Evolutionary conservation across 1,140 invertebrate species (phyloP).

Genomic region (Oreohelix idahoensis): DNA sequence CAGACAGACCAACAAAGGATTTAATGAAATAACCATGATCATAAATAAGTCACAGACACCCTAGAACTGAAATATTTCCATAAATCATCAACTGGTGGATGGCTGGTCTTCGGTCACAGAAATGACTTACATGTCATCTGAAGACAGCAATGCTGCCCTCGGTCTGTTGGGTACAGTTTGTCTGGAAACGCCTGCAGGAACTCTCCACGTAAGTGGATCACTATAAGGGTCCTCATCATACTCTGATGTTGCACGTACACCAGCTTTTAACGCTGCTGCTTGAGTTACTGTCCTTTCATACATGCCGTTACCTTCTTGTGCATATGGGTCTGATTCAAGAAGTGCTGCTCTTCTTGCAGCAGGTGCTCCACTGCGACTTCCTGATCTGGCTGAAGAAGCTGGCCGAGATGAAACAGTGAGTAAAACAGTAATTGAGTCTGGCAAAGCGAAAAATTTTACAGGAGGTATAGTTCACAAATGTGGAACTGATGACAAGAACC

Average conservation of each 20-base stretch:
- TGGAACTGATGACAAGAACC: too few species aligned
- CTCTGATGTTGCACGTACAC: background rate
- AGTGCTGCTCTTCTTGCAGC: background rate
- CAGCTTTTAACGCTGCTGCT: background rate
- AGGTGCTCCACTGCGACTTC: background rate
- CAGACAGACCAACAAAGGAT: too few species aligned
- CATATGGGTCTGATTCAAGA: slow-evolving; percentile 6
- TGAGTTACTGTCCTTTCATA: background rate
- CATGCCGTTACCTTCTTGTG: background rate
- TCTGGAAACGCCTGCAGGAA: background rate
- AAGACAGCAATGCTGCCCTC: background rate
- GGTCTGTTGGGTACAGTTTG: background rate
- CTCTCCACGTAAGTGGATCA: background rate
- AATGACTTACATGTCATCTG: slow-evolving; percentile 10
- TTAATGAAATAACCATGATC: too few species aligned
- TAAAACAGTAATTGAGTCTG: too few species aligned
- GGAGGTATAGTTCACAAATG: too few species aligned
- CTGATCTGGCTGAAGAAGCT: background rate
- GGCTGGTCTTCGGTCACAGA: too few species aligned
- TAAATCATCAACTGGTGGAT: too few species aligned
- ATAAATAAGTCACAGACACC: too few species aligned
- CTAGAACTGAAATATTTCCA: too few species aligned
- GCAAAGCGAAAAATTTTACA: too few species aligned
- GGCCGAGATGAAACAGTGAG: too few species aligned
- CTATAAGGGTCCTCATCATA: background rate